Evolutionary conservation across 2,888 invertebrate species (phyloP).

Genomic region (Euplagia quadripunctaria): DNA sequence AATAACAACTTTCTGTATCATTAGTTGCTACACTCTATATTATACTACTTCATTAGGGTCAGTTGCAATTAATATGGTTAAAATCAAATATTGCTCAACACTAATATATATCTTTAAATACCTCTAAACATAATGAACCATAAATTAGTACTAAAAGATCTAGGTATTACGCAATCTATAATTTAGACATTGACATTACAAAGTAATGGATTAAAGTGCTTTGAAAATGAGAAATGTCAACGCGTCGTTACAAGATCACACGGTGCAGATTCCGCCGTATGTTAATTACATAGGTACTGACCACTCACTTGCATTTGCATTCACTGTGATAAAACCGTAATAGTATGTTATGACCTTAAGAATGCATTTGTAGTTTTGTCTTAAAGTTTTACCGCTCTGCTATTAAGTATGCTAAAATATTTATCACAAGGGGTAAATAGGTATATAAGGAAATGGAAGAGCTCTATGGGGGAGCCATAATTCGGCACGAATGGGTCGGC

Average conservation of each 20-base stretch:
- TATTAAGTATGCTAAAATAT: no score
- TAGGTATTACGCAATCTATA: constrained; percentile 12
- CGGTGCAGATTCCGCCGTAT: not conserved
- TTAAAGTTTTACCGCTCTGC: no score
- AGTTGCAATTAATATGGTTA: not conserved
- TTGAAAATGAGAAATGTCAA: constrained; percentile 16
- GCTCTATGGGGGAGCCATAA: no score
- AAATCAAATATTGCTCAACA: constrained; percentile 14
- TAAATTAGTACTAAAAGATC: constrained; percentile 32
- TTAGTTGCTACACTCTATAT: not conserved
- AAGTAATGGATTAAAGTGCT: constrained; percentile 11
- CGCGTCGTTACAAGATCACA: constrained; percentile 34
- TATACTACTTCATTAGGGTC: not conserved
- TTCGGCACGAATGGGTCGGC: no score
- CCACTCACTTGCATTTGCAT: not conserved
- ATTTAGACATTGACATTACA: constrained; percentile 47
- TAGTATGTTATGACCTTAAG: not conserved
- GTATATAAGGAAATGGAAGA: no score
- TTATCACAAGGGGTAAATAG: no score
- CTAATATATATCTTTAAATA: constrained; percentile 30
- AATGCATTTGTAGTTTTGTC: no score
- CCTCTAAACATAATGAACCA: constrained; percentile 23
- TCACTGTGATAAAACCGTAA: not conserved
- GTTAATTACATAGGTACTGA: constrained; percentile 1
- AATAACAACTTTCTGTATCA: constrained; percentile 8